These are phyloP conservation scores for Drosophila quinaria DNA, from an alignment of 2,888 invertebrate genomes.

Conservation along the genomic window DNA sequence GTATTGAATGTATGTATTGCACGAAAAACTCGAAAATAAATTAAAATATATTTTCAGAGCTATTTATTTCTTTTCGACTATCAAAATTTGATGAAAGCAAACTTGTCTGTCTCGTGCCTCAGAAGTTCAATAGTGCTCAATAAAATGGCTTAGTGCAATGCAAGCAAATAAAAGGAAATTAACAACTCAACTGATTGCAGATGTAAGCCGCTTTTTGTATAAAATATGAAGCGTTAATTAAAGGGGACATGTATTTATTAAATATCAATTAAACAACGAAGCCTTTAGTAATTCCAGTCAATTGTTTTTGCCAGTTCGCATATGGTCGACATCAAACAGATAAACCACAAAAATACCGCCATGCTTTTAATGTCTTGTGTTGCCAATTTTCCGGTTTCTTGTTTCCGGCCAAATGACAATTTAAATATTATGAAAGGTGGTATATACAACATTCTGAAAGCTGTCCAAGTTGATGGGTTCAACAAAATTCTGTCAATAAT, in stretches of 20 bases:
- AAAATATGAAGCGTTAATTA: conserved; percentile 47
- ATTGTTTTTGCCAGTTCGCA: conserved; percentile 38
- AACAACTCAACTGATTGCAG: conserved; percentile 52
- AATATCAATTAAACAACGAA: conserved; percentile 40
- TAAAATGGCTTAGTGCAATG: background rate
- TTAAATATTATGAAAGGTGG: conserved; percentile 7
- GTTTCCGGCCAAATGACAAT: conserved; percentile 7
- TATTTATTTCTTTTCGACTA: background rate
- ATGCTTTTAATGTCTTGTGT: conserved; percentile 41
- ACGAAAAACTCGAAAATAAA: background rate
- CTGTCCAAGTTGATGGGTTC: background rate
- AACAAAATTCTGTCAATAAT: background rate
- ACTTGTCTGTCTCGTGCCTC: background rate
- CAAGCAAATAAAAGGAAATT: conserved; percentile 32
- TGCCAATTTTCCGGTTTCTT: background rate
- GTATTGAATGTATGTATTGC: no score
- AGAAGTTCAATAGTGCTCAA: background rate
- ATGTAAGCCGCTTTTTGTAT: conserved; percentile 59
- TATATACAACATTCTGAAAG: background rate
- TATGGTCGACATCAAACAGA: conserved; percentile 30
- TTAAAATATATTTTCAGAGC: background rate
- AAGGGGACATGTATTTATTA: conserved; percentile 56
- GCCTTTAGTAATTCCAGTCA: conserved; percentile 37
- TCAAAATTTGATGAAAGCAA: background rate
- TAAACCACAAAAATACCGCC: conserved; percentile 44